These are phyloP conservation scores for Psix sp. DNA, from an alignment of 1,140 invertebrate genomes.

Conservation along the genomic window DNA sequence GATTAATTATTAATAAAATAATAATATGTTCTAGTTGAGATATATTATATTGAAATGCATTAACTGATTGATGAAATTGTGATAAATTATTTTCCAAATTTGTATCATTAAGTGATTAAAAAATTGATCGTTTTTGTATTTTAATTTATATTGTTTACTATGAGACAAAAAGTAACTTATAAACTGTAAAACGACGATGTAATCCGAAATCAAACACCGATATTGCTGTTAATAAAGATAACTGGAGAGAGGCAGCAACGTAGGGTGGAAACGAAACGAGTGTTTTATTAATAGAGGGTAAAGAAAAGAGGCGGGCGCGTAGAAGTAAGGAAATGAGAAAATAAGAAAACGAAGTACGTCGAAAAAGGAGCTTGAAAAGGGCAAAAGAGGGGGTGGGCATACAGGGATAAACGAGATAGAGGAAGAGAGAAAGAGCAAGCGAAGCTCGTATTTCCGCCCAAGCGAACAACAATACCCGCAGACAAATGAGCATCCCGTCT, in stretches of 20 bases:
- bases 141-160: too few relatives aligned
- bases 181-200: background rate
- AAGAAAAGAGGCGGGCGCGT: slow-evolving; percentile 19
- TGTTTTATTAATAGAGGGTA: slow-evolving; percentile 40
- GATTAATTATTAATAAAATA: too few relatives aligned
- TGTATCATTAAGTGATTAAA: too few relatives aligned
- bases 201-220: slow-evolving; percentile 24
- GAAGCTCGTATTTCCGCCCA: slow-evolving; percentile 74
- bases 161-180: too few relatives aligned
- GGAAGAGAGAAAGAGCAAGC: slow-evolving; percentile 52
- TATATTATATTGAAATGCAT: too few relatives aligned
- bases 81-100: too few relatives aligned
- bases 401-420: slow-evolving; percentile 42
- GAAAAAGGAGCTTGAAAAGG: slow-evolving; percentile 30
- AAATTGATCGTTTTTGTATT: too few relatives aligned
- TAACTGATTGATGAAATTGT: too few relatives aligned
- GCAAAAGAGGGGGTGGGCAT: background rate
- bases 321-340: slow-evolving; percentile 39
- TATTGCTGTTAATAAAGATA: slow-evolving; percentile 34
- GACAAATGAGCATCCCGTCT: slow-evolving; percentile 78
- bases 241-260: slow-evolving; percentile 11
- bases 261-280: slow-evolving; percentile 11
- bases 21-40: too few relatives aligned
- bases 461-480: slow-evolving; percentile 75
- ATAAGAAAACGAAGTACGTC: slow-evolving; percentile 26